A percentile compares a stretch with the other conserved stretches of the same genome.
phyloP scores from a whole-genome alignment of 2,888 invertebrate genomes.

The Dryocosmus kuriphilus region DNA sequence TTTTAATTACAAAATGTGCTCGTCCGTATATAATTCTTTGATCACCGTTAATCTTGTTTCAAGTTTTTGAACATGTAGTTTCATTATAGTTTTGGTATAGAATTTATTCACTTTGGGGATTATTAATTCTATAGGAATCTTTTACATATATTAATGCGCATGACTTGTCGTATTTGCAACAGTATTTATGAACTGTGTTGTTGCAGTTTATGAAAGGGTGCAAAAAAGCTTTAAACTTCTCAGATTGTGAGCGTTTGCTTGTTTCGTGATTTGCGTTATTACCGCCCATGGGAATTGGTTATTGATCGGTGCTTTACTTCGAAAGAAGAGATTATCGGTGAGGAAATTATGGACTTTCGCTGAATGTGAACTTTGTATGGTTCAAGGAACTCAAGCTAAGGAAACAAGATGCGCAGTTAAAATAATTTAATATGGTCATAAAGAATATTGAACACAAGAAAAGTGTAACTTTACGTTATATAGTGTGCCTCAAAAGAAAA shows the following conservation, averaged over 20 bases:
- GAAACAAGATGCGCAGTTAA: neutral
- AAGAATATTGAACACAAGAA: neutral
- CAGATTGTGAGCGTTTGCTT: slow-evolving; percentile 14
- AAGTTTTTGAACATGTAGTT: too few relatives aligned
- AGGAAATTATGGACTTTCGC: slow-evolving; percentile 19
- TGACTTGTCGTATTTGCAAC: neutral
- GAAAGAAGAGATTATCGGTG: slow-evolving; percentile 14
- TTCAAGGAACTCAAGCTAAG: neutral
- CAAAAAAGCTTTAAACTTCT: slow-evolving; percentile 11
- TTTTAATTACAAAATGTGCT: neutral
- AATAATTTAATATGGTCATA: neutral
- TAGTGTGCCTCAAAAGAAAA: neutral
- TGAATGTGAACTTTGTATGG: neutral
- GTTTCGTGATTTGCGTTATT: slow-evolving; percentile 37
- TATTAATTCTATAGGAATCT: too few relatives aligned
- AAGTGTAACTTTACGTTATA: neutral
- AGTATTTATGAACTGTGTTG: neutral
- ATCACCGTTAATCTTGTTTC: too few relatives aligned
- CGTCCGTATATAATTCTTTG: too few relatives aligned
- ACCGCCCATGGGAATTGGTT: slow-evolving; percentile 11
- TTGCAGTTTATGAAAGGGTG: neutral
- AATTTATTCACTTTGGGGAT: too few relatives aligned
- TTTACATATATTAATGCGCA: too few relatives aligned
- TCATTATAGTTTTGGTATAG: too few relatives aligned
- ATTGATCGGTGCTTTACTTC: slow-evolving; percentile 36